Evolutionary conservation across 2,888 invertebrate species (phyloP).

Genomic region (Agrypnus murinus): DNA sequence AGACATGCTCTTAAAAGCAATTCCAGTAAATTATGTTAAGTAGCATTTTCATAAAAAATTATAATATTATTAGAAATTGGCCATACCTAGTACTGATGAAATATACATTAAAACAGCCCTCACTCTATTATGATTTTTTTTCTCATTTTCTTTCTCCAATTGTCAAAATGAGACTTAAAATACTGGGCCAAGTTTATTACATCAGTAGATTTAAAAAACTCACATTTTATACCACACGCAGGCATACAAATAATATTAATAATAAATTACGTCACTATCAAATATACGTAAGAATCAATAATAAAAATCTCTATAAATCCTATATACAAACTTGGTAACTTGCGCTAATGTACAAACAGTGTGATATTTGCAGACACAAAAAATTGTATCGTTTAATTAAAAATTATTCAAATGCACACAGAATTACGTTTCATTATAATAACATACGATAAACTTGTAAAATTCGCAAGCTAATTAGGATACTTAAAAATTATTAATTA

Average conservation of each 20-base stretch:
- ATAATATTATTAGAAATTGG: constrained; percentile 4
- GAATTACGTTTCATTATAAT: background rate
- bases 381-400: constrained; percentile 1
- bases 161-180: background rate
- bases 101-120: background rate
- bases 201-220: constrained; percentile 20
- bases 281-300: constrained; percentile 41
- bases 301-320: constrained; percentile 45
- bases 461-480: constrained; percentile 1
- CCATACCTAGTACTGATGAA: constrained; percentile 14
- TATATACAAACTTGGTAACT: constrained; percentile 52
- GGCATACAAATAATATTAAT: constrained; percentile 43
- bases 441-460: constrained; percentile 34
- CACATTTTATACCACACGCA: constrained; percentile 23
- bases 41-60: constrained; percentile 12
- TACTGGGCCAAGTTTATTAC: constrained; percentile 8
- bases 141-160: background rate
- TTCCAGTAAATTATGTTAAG: constrained; percentile 6
- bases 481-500: constrained; percentile 35
- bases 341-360: constrained; percentile 38
- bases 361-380: constrained; percentile 29
- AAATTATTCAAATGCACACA: constrained; percentile 24
- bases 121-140: no score
- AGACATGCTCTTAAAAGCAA: constrained; percentile 12
- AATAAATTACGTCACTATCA: constrained; percentile 40